Base-by-base conservation (phyloP, 2,113 vertebrate species). In the Kobus ellipsiprymnus region DNA sequence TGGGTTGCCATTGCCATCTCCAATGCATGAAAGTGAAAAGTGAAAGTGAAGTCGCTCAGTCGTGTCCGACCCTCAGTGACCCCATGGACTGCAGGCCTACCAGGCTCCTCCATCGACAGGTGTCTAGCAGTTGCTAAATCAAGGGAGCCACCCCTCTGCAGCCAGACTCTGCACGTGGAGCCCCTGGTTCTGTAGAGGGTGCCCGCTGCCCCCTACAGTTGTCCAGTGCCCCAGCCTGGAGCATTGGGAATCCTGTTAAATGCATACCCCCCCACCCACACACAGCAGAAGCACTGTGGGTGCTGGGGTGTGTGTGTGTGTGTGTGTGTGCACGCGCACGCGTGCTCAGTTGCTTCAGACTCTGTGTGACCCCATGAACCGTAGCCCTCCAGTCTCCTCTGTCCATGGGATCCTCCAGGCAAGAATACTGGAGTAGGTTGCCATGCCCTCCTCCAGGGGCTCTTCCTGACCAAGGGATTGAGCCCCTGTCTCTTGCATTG, bases 311-410 rank as follows among this genome's bases (percentile, higher is more conserved):
- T 33, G 62, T n/a, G 62, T 8, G 16, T 9, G 14, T 8, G 30
- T 17, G 60, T 5, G 33, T 19, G 7, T 19, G 15, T 1, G 14
- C 7, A 3, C 2, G 1, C 0, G 1, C 2, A 0, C 0, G 2
- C 17, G 3, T 2, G 40, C 36, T 44, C 71, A 44, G 23, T 44
- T 77, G 12, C 71, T 77, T 25, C 11, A 25, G 36, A 44, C 3
- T 21, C 19, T 44, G 40, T 44, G 71, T 40, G n/a, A 71, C 36
- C 23, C 36, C 71, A 14, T 77, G 36, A 27, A 27, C 36, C 1
- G 0, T 74, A 74, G 71, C 23, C 36, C 36, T 40, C 21, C 36
- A 44, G 36, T 2, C 36, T 25, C 36, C 71, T 77, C 36, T 44
- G 12, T 77, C 40, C 12, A 7, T 14, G 71, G 71, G 71, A 27